Base-by-base conservation (phyloP, 2,888 invertebrate species). In the Yponomeuta malinellus region DNA sequence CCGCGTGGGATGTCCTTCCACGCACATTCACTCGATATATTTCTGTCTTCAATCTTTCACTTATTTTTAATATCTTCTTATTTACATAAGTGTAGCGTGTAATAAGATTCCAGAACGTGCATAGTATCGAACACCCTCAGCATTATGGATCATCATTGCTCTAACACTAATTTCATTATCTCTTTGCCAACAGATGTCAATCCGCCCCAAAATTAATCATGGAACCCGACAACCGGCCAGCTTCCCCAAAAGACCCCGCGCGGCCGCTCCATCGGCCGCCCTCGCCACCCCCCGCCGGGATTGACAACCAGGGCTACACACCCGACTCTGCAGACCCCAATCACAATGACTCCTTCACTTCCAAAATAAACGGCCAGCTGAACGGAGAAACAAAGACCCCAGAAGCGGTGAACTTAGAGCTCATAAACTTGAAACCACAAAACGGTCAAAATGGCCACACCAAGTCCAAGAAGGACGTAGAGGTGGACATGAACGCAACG, bases 361-460 rank as follows among this genome's bases (percentile, higher is more conserved):
- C 90, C 66, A 87, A 85, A 73, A 23, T 23, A 23, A 64, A 31
- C 31, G 64, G 31, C 64, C 23, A 89, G 73, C 86, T 84, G 1
- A 90, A 91, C 72, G 89, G 88, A 23, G 90, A 92, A 73, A 88
- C 87, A 0, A 93, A 91, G 78, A 86, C 89, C 1, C 75, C 86
- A 43, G 96, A 96, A 92, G 96, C 96, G 59, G 96, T 96, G 73
- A 96, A 96, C 84, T 87, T 96, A 78, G 96, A 96, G 83, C 92
- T 96, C 78, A 95, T 96, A 74, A 96, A 96, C 80, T 92, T 96
- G 88, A 95, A 92, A 37, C 90, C 93, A 69, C 88, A 93, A 75
- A 94, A 94, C 76, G 94, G 94, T 8, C 52, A 59, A 12, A 59
- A 59, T 59, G 52, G 52, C 12, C 43, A 43, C 43, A 93, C 88